Evolutionary conservation across 2,888 invertebrate genomes (phyloP).

Genomic region (Cacoxenus indagator): DNA sequence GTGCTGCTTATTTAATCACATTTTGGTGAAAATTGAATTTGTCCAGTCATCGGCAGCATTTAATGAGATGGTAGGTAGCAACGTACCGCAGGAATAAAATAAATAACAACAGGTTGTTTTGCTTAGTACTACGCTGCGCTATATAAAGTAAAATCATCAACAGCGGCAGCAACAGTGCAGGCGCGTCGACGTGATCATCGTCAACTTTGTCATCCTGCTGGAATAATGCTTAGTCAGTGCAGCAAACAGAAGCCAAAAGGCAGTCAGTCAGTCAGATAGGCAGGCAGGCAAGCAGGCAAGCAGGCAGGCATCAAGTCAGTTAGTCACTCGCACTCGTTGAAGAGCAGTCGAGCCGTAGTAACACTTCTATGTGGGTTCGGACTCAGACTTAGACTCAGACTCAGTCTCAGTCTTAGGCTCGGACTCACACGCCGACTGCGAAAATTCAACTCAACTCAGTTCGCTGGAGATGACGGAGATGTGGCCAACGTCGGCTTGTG

Average conservation of each 20-base stretch:
- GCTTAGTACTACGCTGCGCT: neutral
- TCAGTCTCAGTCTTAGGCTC: constrained; percentile 22
- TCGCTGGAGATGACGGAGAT: too few species aligned
- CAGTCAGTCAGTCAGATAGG: constrained; percentile 39
- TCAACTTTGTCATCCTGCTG: neutral
- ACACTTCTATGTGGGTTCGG: constrained; percentile 1
- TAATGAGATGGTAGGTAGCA: constrained; percentile 50
- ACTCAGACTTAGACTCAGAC: constrained; percentile 11
- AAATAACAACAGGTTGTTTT: constrained; percentile 40
- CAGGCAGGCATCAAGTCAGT: constrained; percentile 47
- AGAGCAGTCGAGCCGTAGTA: neutral
- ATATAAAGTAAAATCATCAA: constrained; percentile 44
- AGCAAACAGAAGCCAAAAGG: constrained; percentile 59
- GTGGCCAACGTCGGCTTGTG: constrained; percentile 34
- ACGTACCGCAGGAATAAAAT: constrained; percentile 33
- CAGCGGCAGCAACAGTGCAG: constrained; percentile 33
- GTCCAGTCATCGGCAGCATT: constrained; percentile 68
- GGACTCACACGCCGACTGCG: too few species aligned
- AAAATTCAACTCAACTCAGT: neutral
- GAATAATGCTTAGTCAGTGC: constrained; percentile 55
- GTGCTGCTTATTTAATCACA: constrained; percentile 52
- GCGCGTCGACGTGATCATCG: constrained; percentile 11
- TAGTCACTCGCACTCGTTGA: constrained; percentile 5
- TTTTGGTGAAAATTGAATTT: constrained; percentile 53
- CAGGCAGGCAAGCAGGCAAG: constrained; percentile 49